phyloP scores from a whole-genome alignment of 1,140 invertebrate genomes.

The Caenorhabditis inopinata region DNA sequence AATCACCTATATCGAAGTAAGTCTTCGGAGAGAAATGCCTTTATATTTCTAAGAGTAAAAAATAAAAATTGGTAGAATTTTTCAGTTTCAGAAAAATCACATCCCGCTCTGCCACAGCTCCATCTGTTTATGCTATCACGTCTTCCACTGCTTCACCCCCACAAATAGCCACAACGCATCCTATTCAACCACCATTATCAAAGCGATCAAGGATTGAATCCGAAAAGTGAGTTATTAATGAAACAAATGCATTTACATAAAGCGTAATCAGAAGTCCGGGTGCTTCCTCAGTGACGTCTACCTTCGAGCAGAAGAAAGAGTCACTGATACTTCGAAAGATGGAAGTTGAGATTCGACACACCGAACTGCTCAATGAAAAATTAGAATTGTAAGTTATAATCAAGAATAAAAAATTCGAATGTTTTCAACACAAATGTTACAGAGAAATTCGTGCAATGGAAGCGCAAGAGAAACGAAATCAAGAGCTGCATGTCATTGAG shows the following conservation, averaged over 20 bases:
- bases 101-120: neutral
- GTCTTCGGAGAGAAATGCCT: too few species aligned
- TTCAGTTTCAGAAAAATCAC: neutral
- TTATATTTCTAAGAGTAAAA: too few species aligned
- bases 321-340: neutral
- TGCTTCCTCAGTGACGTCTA: neutral
- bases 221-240: neutral
- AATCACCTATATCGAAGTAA: constrained; percentile 1
- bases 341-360: constrained; percentile 8
- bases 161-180: neutral
- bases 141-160: constrained; percentile 6
- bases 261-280: neutral
- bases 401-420: too few species aligned
- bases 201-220: constrained; percentile 11
- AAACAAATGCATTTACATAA: neutral
- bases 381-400: constrained; percentile 20
- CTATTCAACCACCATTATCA: neutral
- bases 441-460: constrained; percentile 11
- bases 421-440: too few species aligned
- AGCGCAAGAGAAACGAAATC: neutral
- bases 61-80: too few species aligned
- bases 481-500: neutral
- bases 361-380: constrained; percentile 5
- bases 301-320: neutral
- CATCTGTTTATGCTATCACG: constrained; percentile 2